Base-by-base conservation (phyloP, 2,888 invertebrate genomes). In the Limnephilus marmoratus region DNA sequence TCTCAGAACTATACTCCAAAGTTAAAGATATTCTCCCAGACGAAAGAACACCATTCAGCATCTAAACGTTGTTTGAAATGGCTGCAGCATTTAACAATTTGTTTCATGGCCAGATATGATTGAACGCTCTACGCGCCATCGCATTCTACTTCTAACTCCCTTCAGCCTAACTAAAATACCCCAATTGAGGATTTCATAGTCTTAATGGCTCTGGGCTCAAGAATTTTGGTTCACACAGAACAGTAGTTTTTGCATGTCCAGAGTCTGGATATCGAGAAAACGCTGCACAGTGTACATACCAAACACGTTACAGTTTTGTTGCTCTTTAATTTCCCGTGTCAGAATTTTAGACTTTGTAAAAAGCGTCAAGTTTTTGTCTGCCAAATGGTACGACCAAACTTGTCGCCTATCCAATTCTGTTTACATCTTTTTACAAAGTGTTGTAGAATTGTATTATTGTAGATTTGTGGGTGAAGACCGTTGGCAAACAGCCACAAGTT, bases 401-500 rank as follows among this genome's bases (percentile, higher is more conserved):
- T 68, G 7, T 24, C 5, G 7, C 18, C 15, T 18, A 18, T 53
- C 15, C 15, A 53, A 18, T 18, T 18, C 18, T 18, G 68, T n/a
- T 9, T 24, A 24, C 9, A 24, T 68, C 68, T 68, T 68, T 68
- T 68, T 68, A 31, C 34, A 82, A 82, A 15, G 82, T 82, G 34
- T 82, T 34, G 18, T 34, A 15, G 31, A 13, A 82, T 82, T 82
- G 82, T 15, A 34, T 18, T 13, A 31, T 15, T 15, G 18, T 13
- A 86, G 5, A 24, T 53, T 68, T 68, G 68, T 15, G 31, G 88
- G 34, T 88, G 53, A 12, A 45, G 11, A 18, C 80, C n/a, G 85
- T 53, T 68, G 53, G 88, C 88, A 88, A 88, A 68, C 88, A 88
- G 68, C 68, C 68, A 34, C 15, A 12, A 31, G 53, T 88, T 68